Evolutionary conservation across 23 tunicate genomes (phyloP).

Genomic region (Trididemnum clinides): DNA sequence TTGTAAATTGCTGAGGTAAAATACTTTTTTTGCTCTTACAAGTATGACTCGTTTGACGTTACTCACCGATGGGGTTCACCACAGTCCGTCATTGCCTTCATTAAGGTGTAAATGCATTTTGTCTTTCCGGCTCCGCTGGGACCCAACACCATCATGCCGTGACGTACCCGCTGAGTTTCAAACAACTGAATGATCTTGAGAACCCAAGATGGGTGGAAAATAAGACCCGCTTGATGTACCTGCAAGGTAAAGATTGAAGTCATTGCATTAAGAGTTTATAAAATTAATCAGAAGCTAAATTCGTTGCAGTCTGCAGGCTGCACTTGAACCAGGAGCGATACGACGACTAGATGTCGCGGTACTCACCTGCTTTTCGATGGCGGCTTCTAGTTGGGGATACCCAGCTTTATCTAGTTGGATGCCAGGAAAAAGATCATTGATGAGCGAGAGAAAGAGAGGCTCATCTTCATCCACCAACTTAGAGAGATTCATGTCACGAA

Average conservation of each 20-base stretch:
- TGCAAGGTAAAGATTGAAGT: not conserved
- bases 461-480: constrained; percentile 91
- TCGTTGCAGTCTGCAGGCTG: too few relatives aligned
- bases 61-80: constrained; percentile 78
- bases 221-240: constrained; percentile 57
- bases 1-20: too few relatives aligned
- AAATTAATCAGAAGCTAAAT: too few relatives aligned
- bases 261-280: too few relatives aligned
- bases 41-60: too few relatives aligned
- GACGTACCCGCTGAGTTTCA: constrained; percentile 89
- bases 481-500: constrained; percentile 87
- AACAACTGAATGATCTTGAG: constrained; percentile 74
- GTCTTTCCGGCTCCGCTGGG: constrained; percentile 91
- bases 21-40: too few relatives aligned
- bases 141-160: constrained; percentile 94
- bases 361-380: constrained; percentile 70
- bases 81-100: constrained; percentile 90
- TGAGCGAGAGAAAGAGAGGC: constrained; percentile 90
- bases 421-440: constrained; percentile 87
- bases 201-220: constrained; percentile 76
- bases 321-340: too few relatives aligned
- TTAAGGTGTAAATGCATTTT: constrained; percentile 75
- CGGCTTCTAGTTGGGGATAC: constrained; percentile 84
- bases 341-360: not conserved
- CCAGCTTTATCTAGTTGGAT: constrained; percentile 84